Conservation (phyloP, 2,797 vertebrate genomes). For the Phataginus tetradactyla region DNA sequence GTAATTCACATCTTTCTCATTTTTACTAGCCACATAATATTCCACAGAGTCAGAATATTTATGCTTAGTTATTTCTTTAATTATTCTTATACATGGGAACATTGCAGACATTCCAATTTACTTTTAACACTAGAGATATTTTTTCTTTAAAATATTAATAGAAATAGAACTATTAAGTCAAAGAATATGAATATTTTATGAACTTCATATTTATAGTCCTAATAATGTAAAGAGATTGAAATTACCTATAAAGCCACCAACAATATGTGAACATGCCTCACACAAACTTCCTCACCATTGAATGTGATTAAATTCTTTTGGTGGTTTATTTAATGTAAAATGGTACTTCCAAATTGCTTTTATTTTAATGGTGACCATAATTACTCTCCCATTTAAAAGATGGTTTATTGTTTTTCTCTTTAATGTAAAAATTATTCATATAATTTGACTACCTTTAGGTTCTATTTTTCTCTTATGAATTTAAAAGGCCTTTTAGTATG, state of each 20-base stretch:
- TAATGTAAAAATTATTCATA: not conserved
- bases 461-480: not conserved
- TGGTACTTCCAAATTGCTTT: not conserved
- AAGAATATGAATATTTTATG: not conserved
- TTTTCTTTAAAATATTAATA: not conserved
- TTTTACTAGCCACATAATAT: not conserved
- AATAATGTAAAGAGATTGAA: not conserved
- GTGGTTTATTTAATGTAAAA: constrained; percentile 4
- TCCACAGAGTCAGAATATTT: not conserved
- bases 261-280: not conserved
- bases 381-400: constrained; percentile 9
- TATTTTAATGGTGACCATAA: constrained; percentile 6
- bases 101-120: not conserved
- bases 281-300: not conserved
- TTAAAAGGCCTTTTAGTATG: not conserved
- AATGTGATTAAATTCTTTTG: not conserved
- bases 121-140: not conserved
- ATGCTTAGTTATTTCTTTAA: not conserved
- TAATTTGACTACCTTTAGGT: not conserved
- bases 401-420: not conserved
- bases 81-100: not conserved
- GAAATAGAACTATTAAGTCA: not conserved
- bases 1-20: not conserved
- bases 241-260: not conserved
- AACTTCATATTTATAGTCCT: not conserved